Evolutionary conservation across 2,888 invertebrate genomes (phyloP).

Genomic region (Pristionchus mayeri): DNA sequence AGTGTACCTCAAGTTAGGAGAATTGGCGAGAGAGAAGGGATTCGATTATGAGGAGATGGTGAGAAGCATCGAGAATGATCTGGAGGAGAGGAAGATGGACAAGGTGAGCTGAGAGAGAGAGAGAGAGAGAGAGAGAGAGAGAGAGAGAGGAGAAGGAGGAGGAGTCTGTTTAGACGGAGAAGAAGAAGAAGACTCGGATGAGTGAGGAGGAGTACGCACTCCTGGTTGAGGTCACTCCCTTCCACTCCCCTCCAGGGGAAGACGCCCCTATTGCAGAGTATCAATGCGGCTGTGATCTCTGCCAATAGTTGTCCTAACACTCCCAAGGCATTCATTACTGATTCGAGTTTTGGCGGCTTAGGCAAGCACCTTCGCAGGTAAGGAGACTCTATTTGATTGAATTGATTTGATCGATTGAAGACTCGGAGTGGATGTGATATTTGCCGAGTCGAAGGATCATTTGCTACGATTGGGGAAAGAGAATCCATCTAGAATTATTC

Average conservation of each 20-base stretch:
- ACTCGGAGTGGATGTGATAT: constrained; percentile 33
- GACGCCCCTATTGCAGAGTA: neutral
- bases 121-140: too few relatives aligned
- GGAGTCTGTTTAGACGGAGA: neutral
- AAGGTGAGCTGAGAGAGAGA: too few relatives aligned
- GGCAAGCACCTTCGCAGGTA: constrained; percentile 48
- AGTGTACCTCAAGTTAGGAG: neutral
- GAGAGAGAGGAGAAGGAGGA: too few relatives aligned
- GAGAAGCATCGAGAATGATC: constrained; percentile 7
- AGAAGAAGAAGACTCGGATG: constrained; percentile 44
- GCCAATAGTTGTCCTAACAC: neutral
- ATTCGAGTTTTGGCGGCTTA: constrained; percentile 16
- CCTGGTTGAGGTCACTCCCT: constrained; percentile 40
- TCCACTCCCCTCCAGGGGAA: too few relatives aligned
- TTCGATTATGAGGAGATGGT: constrained; percentile 22
- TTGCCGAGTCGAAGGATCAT: constrained; percentile 18
- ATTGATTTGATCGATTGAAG: neutral
- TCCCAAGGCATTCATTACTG: constrained; percentile 37
- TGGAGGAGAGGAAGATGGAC: constrained; percentile 12
- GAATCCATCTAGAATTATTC: neutral
- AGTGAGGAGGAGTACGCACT: constrained; percentile 44
- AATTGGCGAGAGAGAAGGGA: neutral
- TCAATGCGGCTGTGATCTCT: constrained; percentile 1
- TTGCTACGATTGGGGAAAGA: neutral
- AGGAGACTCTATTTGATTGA: neutral